Conservation (phyloP, 2,113 vertebrate genomes). For the Podarcis muralis region DNA sequence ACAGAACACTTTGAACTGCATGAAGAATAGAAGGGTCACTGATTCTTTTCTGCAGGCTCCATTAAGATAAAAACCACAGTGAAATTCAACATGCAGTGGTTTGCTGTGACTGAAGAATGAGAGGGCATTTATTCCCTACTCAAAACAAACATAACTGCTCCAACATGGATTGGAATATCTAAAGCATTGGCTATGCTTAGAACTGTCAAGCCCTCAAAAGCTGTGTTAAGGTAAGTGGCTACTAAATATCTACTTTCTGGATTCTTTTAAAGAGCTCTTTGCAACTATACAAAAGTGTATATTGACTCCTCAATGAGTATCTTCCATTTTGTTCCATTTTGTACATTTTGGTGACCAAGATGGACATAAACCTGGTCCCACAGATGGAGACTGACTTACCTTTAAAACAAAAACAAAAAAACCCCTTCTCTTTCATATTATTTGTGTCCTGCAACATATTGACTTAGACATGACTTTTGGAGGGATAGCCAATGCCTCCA, state of each 20-base stretch:
- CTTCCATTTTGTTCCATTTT: background rate
- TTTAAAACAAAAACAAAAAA: background rate
- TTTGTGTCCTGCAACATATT: background rate
- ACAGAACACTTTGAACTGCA: conserved; percentile 35
- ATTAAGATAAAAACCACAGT: conserved; percentile 6
- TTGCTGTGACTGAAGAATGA: background rate
- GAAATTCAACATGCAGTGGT: conserved; percentile 32
- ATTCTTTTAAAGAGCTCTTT: background rate
- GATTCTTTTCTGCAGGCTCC: conserved; percentile 8
- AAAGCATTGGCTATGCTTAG: background rate
- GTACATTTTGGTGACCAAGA: background rate
- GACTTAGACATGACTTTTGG: background rate
- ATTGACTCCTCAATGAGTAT: background rate
- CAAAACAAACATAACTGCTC: background rate
- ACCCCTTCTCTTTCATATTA: background rate
- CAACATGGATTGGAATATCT: background rate
- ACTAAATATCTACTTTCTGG: background rate
- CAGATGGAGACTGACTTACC: background rate
- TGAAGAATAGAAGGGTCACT: conserved; percentile 18
- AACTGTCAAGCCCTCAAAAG: background rate
- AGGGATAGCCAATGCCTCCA: too few relatives aligned
- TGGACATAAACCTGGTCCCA: too few relatives aligned
- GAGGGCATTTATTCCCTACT: background rate
- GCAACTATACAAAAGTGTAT: background rate
- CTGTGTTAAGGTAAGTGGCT: background rate